Conservation (phyloP, 2,797 vertebrate species). For the Moxostoma hubbsi region DNA sequence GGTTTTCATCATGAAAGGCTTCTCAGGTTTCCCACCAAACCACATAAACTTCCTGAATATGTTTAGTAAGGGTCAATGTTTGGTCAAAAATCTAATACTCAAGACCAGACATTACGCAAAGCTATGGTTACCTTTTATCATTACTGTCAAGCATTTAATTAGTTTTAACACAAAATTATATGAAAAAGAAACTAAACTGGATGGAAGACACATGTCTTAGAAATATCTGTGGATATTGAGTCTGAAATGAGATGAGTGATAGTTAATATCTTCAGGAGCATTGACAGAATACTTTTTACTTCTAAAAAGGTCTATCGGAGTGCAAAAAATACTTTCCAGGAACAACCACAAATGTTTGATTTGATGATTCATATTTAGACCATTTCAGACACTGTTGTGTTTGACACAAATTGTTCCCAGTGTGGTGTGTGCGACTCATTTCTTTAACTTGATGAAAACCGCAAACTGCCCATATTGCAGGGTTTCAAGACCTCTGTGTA, state of each 20-base stretch:
- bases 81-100: neutral
- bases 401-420: neutral
- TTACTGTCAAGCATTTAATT: neutral
- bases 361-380: slow-evolving; percentile 46
- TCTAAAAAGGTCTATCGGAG: slow-evolving; percentile 46
- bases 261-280: slow-evolving; percentile 36
- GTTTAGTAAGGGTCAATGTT: neutral
- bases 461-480: slow-evolving; percentile 6
- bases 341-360: slow-evolving; percentile 46
- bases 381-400: slow-evolving; percentile 39
- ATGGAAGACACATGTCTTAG: neutral
- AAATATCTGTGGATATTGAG: neutral
- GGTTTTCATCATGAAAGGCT: slow-evolving; percentile 36
- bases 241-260: slow-evolving; percentile 14
- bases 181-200: too few relatives aligned
- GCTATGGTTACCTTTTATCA: too few relatives aligned
- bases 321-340: slow-evolving; percentile 62
- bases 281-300: slow-evolving; percentile 35
- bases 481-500: slow-evolving; percentile 6
- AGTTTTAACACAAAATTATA: neutral
- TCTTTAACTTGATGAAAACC: slow-evolving; percentile 22
- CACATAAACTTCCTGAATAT: slow-evolving; percentile 4
- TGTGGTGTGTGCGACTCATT: neutral
- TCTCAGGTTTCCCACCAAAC: slow-evolving; percentile 1
- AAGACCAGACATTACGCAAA: neutral